Evolutionary conservation across 2,888 invertebrate species (phyloP), one percentile per base, ranked within the genome.

Genomic region (Cerastis rubricosa): DNA sequence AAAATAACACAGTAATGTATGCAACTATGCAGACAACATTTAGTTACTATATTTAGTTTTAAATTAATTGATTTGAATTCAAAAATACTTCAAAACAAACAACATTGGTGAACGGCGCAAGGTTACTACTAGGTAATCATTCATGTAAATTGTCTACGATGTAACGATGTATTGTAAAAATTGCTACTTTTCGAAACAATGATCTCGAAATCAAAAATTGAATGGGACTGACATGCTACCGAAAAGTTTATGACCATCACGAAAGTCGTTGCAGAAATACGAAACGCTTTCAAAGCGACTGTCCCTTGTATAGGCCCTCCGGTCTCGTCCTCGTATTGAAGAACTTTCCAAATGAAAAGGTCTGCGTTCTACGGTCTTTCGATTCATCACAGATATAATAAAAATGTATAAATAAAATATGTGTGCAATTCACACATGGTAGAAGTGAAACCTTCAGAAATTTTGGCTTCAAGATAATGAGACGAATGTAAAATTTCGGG

Each of bases 131-230:
- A 74, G 35, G 35, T 35, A 49, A 51, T 47, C 25, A 25, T 40
- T 40, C 2, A 57, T 78, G 54, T 29, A 78, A 78, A 78, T n/a
- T 40, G 40, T 43, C 22, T 40, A 29, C 43, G 8, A 29, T 49
- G 40, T 19, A 5, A 69, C 40, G 25, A 47, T 1, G 54, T 1
- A 40, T 54, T n/a, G 17, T 1, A 25, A 47, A 22, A 35, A 17
- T 54, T 47, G 43, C 29, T 29, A 17, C 25, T 25, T 35, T 35
- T 35, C 35, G 35, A 61, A 29, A 61, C 9, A 0, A 19, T 9
- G 29, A 19, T 29, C 19, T 19, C 25, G 8, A 29, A 59, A 29
- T 5, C 9, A 9, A 61, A 29, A 57, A 9, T 4, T 9, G 19
- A 4, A 29, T 29, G 29, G 29, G 59, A 59, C 25, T 59, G 19